Conservation (phyloP, 1,140 invertebrate species). For the Drosophila azteca region DNA sequence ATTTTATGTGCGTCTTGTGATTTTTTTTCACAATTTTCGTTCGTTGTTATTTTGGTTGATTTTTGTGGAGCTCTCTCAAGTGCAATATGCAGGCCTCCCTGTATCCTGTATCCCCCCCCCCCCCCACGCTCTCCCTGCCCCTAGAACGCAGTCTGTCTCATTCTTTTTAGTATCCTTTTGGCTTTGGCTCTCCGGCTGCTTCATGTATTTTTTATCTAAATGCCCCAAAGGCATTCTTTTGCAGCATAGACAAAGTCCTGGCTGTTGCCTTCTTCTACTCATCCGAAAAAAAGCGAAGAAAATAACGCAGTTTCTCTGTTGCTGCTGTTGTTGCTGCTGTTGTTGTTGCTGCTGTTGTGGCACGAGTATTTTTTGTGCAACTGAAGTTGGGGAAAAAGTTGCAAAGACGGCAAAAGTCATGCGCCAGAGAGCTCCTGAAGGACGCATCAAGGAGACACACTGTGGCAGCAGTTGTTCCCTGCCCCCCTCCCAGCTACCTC, state of each 20-base stretch:
- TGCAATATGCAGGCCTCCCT: constrained; percentile 50
- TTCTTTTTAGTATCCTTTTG: constrained; percentile 38
- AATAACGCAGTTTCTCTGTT: constrained; percentile 56
- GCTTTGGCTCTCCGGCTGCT: constrained; percentile 36
- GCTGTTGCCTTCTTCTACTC: constrained; percentile 10
- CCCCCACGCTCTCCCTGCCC: not conserved
- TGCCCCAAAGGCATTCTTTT: constrained; percentile 75
- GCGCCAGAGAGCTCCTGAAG: constrained; percentile 79
- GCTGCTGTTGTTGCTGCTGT: constrained; percentile 13
- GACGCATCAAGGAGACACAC: constrained; percentile 76
- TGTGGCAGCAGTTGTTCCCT: constrained; percentile 39
- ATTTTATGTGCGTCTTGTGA: constrained; percentile 74
- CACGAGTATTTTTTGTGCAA: constrained; percentile 25
- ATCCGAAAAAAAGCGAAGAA: constrained; percentile 20
- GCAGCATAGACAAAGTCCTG: constrained; percentile 58
- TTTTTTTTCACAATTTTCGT: constrained; percentile 50
- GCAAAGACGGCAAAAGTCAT: constrained; percentile 76
- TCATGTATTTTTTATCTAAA: constrained; percentile 78
- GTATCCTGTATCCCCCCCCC: no score
- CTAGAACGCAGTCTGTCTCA: constrained; percentile 14
- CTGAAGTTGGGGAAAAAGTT: constrained; percentile 66
- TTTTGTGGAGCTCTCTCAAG: constrained; percentile 53
- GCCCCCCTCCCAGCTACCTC: constrained; percentile 16
- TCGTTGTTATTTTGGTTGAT: constrained; percentile 26
- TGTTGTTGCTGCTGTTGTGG: constrained; percentile 2